These are phyloP conservation scores for Elysia chlorotica DNA, from an alignment of 1,140 invertebrate species.

Conservation along the genomic window DNA sequence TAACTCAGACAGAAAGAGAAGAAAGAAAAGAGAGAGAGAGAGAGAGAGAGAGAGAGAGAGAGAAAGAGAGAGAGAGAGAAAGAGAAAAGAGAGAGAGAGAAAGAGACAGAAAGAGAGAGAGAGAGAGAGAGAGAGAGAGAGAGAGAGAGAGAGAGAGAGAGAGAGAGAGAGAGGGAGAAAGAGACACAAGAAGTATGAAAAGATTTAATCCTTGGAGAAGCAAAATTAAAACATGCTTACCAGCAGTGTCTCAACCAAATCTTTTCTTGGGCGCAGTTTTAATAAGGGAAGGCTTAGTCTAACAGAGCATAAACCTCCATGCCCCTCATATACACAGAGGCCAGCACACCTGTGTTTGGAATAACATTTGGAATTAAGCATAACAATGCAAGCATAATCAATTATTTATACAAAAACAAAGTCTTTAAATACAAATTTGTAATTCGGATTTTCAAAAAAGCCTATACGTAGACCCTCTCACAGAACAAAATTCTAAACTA, in stretches of 20 bases:
- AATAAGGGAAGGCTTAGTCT: conserved; percentile 85
- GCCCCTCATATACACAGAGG: conserved; percentile 78
- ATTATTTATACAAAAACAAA: too few species aligned
- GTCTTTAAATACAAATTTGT: too few species aligned
- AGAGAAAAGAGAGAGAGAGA: conserved; percentile 1
- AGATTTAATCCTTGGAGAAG: too few species aligned
- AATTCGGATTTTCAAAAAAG: background rate
- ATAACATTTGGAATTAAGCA: too few species aligned
- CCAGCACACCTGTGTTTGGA: conserved; percentile 74
- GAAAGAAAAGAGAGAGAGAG: too few species aligned
- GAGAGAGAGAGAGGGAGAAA: background rate
- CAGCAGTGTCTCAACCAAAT: conserved; percentile 92
- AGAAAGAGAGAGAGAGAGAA: background rate
- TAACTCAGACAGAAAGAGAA: too few species aligned
- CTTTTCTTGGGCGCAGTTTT: conserved; percentile 88
- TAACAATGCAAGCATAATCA: too few species aligned
- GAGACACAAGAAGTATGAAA: background rate
- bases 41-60: too few species aligned
- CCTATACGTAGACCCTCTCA: too few species aligned
- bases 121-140: background rate
- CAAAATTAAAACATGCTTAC: conserved; percentile 62
- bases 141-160: background rate
- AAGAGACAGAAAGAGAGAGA: background rate
- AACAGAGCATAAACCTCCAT: conserved; percentile 77
- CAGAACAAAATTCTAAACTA: background rate